These are phyloP conservation scores for Drosophila peninsularis DNA, from an alignment of 2,888 invertebrate genomes.

Conservation along the genomic window DNA sequence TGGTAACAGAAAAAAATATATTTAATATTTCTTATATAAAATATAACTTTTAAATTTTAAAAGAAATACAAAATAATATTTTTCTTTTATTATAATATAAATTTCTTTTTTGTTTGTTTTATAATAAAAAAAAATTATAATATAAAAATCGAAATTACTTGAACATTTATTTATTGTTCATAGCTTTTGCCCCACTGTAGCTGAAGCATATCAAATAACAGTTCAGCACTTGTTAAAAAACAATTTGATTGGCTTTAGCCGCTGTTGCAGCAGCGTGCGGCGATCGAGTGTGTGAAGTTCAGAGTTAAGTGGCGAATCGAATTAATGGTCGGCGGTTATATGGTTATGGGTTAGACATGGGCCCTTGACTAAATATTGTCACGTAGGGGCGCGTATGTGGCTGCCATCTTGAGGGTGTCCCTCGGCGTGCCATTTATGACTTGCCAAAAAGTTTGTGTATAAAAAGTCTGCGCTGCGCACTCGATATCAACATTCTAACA, in stretches of 20 bases:
- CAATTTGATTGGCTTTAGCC: background rate
- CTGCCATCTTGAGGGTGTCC: conserved; percentile 59
- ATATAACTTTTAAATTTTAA: no score
- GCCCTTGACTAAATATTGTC: conserved; percentile 75
- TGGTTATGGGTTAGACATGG: conserved; percentile 63
- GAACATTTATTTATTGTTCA: background rate
- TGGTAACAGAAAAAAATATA: no score
- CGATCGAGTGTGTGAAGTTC: conserved; percentile 39
- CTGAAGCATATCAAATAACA: background rate
- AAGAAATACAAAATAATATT: no score
- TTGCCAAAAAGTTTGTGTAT: conserved; percentile 57
- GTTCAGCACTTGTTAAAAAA: background rate
- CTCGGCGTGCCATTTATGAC: conserved; percentile 63
- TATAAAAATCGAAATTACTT: no score
- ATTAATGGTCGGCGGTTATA: conserved; percentile 61
- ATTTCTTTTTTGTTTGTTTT: no score
- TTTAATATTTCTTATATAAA: no score
- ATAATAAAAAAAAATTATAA: no score
- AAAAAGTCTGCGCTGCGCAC: conserved; percentile 43
- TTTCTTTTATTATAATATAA: no score
- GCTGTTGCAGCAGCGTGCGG: conserved; percentile 27
- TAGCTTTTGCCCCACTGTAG: conserved; percentile 9
- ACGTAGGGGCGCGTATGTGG: conserved; percentile 46
- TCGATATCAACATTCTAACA: conserved; percentile 66
- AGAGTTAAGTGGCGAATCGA: conserved; percentile 49